These are phyloP conservation scores for Brenthis hecate DNA, from an alignment of 2,888 invertebrate genomes.

Conservation along the genomic window DNA sequence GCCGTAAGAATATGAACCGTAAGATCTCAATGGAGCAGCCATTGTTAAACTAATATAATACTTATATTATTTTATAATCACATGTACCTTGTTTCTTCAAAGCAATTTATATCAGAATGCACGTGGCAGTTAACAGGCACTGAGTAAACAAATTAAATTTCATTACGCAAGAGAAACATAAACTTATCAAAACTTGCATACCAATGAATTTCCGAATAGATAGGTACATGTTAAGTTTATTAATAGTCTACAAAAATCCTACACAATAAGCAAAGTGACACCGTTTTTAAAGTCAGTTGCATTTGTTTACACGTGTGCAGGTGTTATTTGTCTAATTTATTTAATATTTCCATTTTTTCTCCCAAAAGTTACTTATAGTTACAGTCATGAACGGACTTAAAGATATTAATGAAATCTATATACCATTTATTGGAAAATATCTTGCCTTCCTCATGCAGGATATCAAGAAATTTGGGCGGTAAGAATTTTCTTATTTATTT, in stretches of 20 bases:
- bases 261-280: slow-evolving; percentile 36
- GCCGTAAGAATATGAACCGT: too few species aligned
- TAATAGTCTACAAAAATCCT: slow-evolving; percentile 22
- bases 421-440: slow-evolving; percentile 44
- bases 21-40: too few species aligned
- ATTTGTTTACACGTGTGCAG: slow-evolving; percentile 38
- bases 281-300: slow-evolving; percentile 38
- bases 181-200: slow-evolving; percentile 5
- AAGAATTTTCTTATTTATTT: slow-evolving; percentile 26
- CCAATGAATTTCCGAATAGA: slow-evolving; percentile 20
- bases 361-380: slow-evolving; percentile 21
- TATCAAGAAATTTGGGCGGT: slow-evolving; percentile 35
- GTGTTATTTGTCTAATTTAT: slow-evolving; percentile 23
- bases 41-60: too few species aligned
- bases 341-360: slow-evolving; percentile 13
- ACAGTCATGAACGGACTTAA: slow-evolving; percentile 39
- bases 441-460: slow-evolving; percentile 42
- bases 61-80: too few species aligned
- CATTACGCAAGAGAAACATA: slow-evolving; percentile 6
- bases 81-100: too few species aligned
- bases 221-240: slow-evolving; percentile 1
- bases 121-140: too few species aligned
- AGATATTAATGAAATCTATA: slow-evolving; percentile 35
- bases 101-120: too few species aligned
- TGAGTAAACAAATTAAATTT: not conserved